Base-by-base conservation (phyloP, 2,888 invertebrate genomes). In the Charanyca ferruginea region DNA sequence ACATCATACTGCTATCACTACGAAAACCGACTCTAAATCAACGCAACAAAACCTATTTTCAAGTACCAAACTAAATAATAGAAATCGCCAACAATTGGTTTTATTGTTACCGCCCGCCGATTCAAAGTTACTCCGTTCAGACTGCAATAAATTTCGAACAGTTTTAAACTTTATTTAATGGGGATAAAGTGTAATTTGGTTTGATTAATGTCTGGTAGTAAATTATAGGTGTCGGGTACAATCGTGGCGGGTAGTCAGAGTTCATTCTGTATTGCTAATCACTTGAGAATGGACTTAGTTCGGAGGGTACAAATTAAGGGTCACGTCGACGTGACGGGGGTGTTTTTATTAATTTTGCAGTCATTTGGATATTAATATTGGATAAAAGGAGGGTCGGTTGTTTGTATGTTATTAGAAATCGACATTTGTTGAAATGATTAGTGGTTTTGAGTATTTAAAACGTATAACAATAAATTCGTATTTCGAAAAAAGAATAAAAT, bases 51-150 rank as follows among this genome's bases (percentile, higher is more conserved):
- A 79, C 78, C 80, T 78, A 86, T 87, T 86, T 79, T 88, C 75
- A 61, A 62, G 67, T 66, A 75, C 64, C 69, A 66, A 47, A 59
- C 42, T 64, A 72, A 79, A 90, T 90, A 92, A 93, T 90, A 77
- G 81, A 77, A 71, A 70, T 82, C 79, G 69, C 77, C 69, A 90
- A 93, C 93, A 94, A 93, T 94, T 89, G 93, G 87, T 90, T 92
- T 93, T 91, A 93, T 94, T 94, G 94, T 94, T 93, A 93, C 94
- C 94, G 91, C 94, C 94, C 94, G 94, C 89, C 90, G 94, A 83
- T 89, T 89, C 89, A 89, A 91, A 92, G 90, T 93, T 91, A 88
- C 83, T 82, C 83, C 82, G 82, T 81, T 80, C 70, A 60, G 49
- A 60, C 65, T 66, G 69, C 86, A 84, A 66, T 60, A 65, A 48